Evolutionary conservation across 2,797 vertebrate species (phyloP).

Genomic region (Triplophysa bombifrons): DNA sequence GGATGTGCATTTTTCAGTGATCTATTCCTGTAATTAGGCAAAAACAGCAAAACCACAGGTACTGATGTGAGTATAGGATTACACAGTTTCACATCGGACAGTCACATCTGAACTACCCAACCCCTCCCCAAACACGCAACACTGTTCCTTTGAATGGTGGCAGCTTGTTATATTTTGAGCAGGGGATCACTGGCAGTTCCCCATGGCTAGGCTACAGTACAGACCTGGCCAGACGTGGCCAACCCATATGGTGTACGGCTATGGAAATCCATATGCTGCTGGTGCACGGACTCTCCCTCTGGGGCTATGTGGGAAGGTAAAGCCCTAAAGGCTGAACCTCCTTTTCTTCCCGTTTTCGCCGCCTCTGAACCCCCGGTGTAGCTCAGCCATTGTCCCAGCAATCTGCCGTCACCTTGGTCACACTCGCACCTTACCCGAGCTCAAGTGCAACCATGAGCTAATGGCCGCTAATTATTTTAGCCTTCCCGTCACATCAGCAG

Average conservation of each 20-base stretch:
- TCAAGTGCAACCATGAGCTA: slow-evolving; percentile 85
- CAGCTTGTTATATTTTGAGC: slow-evolving; percentile 85
- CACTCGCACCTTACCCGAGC: slow-evolving; percentile 72
- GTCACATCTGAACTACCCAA: not conserved
- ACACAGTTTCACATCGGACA: not conserved
- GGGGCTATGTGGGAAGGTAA: slow-evolving; percentile 93
- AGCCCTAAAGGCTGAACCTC: slow-evolving; percentile 89
- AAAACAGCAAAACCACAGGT: not conserved
- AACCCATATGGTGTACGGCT: slow-evolving; percentile 93
- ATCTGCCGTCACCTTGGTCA: slow-evolving; percentile 87
- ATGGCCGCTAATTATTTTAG: slow-evolving; percentile 89
- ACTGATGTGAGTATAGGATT: slow-evolving; percentile 9
- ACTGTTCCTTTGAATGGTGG: slow-evolving; percentile 83
- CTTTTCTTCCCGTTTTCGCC: slow-evolving; percentile 52
- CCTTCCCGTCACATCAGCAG: slow-evolving; percentile 61
- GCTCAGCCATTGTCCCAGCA: slow-evolving; percentile 91
- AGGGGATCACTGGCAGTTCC: slow-evolving; percentile 84
- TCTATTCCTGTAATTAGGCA: slow-evolving; percentile 9
- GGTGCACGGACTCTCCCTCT: slow-evolving; percentile 82
- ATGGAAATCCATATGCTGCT: slow-evolving; percentile 97
- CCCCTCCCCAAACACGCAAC: slow-evolving; percentile 16
- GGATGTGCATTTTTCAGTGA: not conserved
- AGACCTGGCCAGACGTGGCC: slow-evolving; percentile 72
- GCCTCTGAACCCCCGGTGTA: slow-evolving; percentile 84
- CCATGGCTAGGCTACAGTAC: slow-evolving; percentile 84